Evolutionary conservation across 2,113 vertebrate genomes (phyloP), one percentile per base, ranked within the genome.

Genomic region (Craseonycteris thonglongyai): DNA sequence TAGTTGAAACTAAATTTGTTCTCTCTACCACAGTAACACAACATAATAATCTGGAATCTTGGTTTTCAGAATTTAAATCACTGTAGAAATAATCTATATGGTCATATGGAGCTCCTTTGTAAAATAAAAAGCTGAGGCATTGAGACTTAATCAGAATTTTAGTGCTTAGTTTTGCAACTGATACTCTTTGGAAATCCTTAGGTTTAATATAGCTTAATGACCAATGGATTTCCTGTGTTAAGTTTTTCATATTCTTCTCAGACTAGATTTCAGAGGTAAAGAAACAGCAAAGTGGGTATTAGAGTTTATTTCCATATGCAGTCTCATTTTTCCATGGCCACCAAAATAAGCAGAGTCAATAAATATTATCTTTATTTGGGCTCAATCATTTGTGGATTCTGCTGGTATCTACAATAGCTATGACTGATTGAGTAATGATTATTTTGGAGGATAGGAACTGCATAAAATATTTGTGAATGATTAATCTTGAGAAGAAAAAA

Each of bases 381-480:
- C 24, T n/a, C 38, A 83, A 0, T 83, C 66, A 63, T 71, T 87
- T 80, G 45, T 79, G 15, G 30, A 54, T 90, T 88, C 45, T 88
- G 49, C 26, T 88, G 42, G 9, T 75, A 6, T 58, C 49, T 74
- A 19, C 4, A 80, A 21, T 81, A 88, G 54, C 45, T 68, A 0
- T 78, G 24, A 61, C 33, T 88, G 49, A 66, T 38, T 76, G 24
- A 86, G 15, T 86, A 56, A 58, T 81, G 51, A 40, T 74, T 83
- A 7, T 94, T 92, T 92, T 59, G 75, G 75, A 74, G 21, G 26
- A 81, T 80, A 65, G 91, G 21, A 71, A 81, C 22, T 66, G 6
- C 28, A 71, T 86, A 51, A 88, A 83, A 76, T 96, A 63, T 92
- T 91, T 92, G 33, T 90, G 54, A 95, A 76, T 93, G 47, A 68